These are phyloP conservation scores for Drosophila miranda DNA, from an alignment of 1,140 invertebrate genomes.

Conservation along the genomic window DNA sequence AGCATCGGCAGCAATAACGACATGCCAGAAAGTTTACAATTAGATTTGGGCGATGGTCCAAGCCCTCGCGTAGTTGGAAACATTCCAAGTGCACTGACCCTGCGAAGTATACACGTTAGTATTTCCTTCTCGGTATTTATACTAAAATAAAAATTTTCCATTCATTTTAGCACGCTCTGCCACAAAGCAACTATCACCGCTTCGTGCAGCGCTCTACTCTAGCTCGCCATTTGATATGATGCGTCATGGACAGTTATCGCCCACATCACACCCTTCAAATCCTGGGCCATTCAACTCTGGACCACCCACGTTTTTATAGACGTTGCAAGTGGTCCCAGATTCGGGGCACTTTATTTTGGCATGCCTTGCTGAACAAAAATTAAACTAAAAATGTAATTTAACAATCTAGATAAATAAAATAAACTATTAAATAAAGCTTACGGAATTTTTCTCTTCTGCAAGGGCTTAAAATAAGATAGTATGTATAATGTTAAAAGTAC, in stretches of 20 bases:
- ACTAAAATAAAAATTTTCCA: not conserved
- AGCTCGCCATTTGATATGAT: slow-evolving; percentile 75
- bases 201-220: slow-evolving; percentile 76
- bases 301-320: slow-evolving; percentile 82
- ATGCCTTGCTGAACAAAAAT: too few relatives aligned
- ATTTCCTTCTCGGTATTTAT: not conserved
- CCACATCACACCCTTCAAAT: slow-evolving; percentile 65
- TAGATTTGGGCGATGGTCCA: slow-evolving; percentile 90
- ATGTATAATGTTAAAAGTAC: too few relatives aligned
- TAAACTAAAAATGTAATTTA: too few relatives aligned
- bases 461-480: too few relatives aligned
- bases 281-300: slow-evolving; percentile 77
- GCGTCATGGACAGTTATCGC: slow-evolving; percentile 9
- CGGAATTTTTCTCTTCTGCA: too few relatives aligned
- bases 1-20: slow-evolving; percentile 52
- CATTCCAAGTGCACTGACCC: slow-evolving; percentile 54
- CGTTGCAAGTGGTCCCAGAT: slow-evolving; percentile 30
- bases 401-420: too few relatives aligned
- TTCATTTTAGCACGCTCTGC: slow-evolving; percentile 63
- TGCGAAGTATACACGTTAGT: slow-evolving; percentile 73
- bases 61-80: slow-evolving; percentile 83
- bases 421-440: too few relatives aligned
- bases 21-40: slow-evolving; percentile 84
- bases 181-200: slow-evolving; percentile 74
- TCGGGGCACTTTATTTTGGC: too few relatives aligned